Evolutionary conservation across 2,113 vertebrate genomes (phyloP).

Genomic region (Nicator chloris): DNA sequence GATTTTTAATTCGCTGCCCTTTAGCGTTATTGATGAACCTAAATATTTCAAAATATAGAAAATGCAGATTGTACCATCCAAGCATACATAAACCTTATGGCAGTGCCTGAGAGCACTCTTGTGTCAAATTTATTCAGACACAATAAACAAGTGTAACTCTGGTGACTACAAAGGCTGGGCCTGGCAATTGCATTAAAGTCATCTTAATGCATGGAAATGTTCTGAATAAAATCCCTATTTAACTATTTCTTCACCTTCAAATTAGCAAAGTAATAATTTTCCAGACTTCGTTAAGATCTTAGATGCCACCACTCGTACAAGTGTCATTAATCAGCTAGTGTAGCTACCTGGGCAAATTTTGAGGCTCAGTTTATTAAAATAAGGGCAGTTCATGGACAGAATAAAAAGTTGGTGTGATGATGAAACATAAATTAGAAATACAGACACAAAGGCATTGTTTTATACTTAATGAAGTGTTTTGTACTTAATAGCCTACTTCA

Average conservation of each 20-base stretch:
- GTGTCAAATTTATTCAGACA: conserved; percentile 8
- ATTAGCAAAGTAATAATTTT: background rate
- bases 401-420: background rate
- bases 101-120: background rate
- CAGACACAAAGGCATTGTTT: background rate
- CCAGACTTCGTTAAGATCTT: background rate
- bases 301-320: background rate
- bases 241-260: background rate
- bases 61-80: background rate
- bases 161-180: background rate
- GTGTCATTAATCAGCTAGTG: background rate
- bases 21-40: conserved; percentile 54
- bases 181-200: background rate
- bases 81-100: background rate
- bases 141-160: background rate
- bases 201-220: background rate
- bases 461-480: background rate
- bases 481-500: background rate
- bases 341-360: background rate
- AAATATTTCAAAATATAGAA: conserved; percentile 41
- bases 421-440: background rate
- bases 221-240: background rate
- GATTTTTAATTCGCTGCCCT: conserved; percentile 59
- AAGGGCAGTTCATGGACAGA: background rate
- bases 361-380: background rate